These are phyloP conservation scores for Porites lobata DNA, from an alignment of 92 coral and sea anemone species.

Conservation along the genomic window DNA sequence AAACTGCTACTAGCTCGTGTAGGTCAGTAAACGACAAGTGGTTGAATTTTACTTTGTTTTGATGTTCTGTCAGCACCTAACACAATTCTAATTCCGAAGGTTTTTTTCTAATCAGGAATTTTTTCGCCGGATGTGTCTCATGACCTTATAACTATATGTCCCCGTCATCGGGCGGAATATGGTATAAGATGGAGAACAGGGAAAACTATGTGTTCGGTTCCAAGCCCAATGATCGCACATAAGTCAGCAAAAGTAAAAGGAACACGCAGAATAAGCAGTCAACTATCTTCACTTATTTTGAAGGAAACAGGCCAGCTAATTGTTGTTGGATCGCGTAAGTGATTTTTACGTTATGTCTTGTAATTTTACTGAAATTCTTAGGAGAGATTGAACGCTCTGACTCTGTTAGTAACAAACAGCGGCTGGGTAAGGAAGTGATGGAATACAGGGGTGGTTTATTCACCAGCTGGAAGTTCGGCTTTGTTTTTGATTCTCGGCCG, in stretches of 20 bases:
- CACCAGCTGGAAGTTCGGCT: too few relatives aligned
- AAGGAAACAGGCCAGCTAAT: slow-evolving; percentile 15
- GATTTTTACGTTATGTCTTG: too few relatives aligned
- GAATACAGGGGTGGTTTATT: too few relatives aligned
- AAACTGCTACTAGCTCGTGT: neutral
- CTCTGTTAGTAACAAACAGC: too few relatives aligned
- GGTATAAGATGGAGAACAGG: slow-evolving; percentile 52
- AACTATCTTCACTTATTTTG: slow-evolving; percentile 35
- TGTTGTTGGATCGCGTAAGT: slow-evolving; percentile 70
- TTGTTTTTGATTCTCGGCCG: too few relatives aligned
- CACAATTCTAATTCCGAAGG: too few relatives aligned
- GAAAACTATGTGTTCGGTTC: slow-evolving; percentile 47
- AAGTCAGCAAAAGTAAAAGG: slow-evolving; percentile 53
- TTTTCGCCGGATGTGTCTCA: slow-evolving; percentile 44
- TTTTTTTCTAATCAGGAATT: neutral
- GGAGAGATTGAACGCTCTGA: too few relatives aligned
- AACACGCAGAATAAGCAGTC: slow-evolving; percentile 35
- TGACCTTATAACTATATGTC: slow-evolving; percentile 38
- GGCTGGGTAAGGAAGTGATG: too few relatives aligned
- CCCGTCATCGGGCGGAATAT: slow-evolving; percentile 50
- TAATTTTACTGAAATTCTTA: neutral
- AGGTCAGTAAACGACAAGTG: neutral
- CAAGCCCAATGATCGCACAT: slow-evolving; percentile 40
- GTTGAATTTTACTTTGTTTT: too few relatives aligned
- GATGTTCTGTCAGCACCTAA: too few relatives aligned